Percentiles rank a stretch among this genome's conserved stretches.
Conservation (phyloP, 2,888 invertebrate genomes). For the Bibio marci region DNA sequence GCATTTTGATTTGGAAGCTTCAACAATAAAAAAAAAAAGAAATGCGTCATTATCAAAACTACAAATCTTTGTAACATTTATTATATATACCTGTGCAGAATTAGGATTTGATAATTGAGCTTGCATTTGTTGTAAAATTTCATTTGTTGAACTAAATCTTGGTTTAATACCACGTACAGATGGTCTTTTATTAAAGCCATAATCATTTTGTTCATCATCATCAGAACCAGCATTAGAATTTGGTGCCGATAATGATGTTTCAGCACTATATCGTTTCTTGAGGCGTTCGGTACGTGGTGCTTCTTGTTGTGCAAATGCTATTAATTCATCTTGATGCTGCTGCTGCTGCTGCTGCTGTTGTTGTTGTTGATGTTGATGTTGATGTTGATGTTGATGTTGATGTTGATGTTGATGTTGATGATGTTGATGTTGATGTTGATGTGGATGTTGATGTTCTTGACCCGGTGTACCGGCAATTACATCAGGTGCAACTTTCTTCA, state of each 20-base stretch:
- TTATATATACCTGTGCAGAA: conserved; percentile 22
- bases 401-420: too few species aligned
- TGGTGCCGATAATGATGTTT: conserved; percentile 27
- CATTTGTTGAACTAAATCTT: conserved; percentile 63
- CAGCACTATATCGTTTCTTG: conserved; percentile 50
- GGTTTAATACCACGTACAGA: conserved; percentile 80
- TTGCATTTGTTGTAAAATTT: conserved; percentile 67
- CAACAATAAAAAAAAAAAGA: background rate
- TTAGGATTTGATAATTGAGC: conserved; percentile 37
- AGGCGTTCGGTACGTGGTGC: conserved; percentile 67
- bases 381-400: too few species aligned
- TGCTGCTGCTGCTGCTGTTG: too few species aligned
- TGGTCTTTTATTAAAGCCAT: conserved; percentile 77
- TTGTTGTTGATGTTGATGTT: too few species aligned
- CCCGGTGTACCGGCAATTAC: conserved; percentile 49
- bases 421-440: too few species aligned
- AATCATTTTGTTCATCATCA: conserved; percentile 73
- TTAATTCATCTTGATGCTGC: conserved; percentile 47
- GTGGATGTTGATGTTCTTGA: conserved; percentile 22
- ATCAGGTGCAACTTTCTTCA: conserved; percentile 48
- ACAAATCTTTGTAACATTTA: too few species aligned
- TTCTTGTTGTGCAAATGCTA: conserved; percentile 71
- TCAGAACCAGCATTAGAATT: conserved; percentile 26
- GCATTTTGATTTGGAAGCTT: conserved; percentile 9
- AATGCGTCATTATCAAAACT: background rate